These are phyloP conservation scores for Squalus acanthias DNA, from an alignment of 2,797 vertebrate species.

Conservation along the genomic window DNA sequence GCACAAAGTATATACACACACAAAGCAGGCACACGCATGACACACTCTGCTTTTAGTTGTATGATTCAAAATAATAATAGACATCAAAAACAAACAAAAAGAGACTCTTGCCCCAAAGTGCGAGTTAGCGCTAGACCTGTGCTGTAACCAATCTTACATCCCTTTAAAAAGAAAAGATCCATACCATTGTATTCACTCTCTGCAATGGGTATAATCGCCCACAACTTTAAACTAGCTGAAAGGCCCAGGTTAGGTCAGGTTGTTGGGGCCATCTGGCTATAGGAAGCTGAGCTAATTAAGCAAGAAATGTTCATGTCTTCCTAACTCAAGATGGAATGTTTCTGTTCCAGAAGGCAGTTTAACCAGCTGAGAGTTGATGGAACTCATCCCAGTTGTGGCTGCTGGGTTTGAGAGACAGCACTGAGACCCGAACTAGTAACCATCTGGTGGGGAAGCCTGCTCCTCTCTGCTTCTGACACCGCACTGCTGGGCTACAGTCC, in stretches of 20 bases:
- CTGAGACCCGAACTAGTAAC: slow-evolving; percentile 22
- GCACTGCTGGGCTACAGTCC: neutral
- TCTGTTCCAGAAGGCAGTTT: neutral
- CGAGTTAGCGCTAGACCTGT: too few relatives aligned
- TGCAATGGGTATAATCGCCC: neutral
- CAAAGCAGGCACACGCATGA: too few relatives aligned
- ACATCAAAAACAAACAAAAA: neutral
- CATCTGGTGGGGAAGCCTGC: slow-evolving; percentile 34
- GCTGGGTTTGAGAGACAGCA: slow-evolving; percentile 34
- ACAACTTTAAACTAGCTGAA: neutral
- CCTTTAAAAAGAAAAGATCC: neutral
- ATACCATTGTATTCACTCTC: neutral
- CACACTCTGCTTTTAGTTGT: neutral
- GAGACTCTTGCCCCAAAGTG: neutral
- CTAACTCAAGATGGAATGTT: neutral
- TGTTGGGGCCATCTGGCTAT: neutral
- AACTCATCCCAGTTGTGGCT: slow-evolving; percentile 7
- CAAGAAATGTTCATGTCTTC: neutral
- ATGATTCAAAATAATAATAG: neutral
- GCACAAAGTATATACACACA: neutral
- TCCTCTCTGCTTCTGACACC: slow-evolving; percentile 14
- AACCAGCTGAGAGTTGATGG: slow-evolving; percentile 14
- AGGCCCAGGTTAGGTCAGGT: neutral
- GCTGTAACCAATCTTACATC: neutral
- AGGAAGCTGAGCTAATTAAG: slow-evolving; percentile 16